Percentiles rank a stretch among this genome's conserved stretches.
phyloP scores from a whole-genome alignment of 2,113 vertebrate genomes.

The Morone chrysops region DNA sequence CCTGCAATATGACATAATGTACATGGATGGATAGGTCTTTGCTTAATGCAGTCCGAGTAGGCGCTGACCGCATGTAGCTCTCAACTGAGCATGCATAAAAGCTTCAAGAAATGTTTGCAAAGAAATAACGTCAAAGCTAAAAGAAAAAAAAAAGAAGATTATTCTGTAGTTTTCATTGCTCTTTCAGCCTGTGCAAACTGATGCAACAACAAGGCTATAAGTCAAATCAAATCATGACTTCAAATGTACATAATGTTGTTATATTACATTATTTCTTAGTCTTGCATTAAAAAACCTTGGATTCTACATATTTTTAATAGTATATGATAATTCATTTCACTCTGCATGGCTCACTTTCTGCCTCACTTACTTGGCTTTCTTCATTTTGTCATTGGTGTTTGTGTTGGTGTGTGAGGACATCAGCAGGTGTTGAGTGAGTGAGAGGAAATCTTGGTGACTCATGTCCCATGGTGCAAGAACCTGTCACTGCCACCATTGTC shows the following conservation, averaged over 20 bases:
- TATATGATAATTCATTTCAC: neutral
- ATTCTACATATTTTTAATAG: neutral
- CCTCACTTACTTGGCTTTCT: neutral
- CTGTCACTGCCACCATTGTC: conserved; percentile 71
- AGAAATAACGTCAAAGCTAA: neutral
- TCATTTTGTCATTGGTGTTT: conserved; percentile 13
- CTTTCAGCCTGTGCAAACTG: neutral
- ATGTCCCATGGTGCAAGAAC: conserved; percentile 62
- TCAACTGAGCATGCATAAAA: conserved; percentile 3
- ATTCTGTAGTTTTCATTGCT: neutral
- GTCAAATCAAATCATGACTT: neutral
- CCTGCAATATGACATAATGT: conserved; percentile 26
- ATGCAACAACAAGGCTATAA: neutral
- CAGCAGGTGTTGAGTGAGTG: conserved; percentile 58
- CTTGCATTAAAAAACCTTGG: neutral
- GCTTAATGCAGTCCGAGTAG: neutral
- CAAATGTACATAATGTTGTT: neutral
- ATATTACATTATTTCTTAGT: neutral
- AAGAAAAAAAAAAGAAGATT: neutral
- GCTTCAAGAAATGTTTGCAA: neutral
- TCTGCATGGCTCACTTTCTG: neutral
- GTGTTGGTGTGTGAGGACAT: neutral
- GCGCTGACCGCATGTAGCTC: neutral
- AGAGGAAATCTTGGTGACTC: conserved; percentile 59
- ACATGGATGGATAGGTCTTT: conserved; percentile 31